Conservation (phyloP, 2,888 invertebrate genomes). For the Urechis unicinctus region DNA sequence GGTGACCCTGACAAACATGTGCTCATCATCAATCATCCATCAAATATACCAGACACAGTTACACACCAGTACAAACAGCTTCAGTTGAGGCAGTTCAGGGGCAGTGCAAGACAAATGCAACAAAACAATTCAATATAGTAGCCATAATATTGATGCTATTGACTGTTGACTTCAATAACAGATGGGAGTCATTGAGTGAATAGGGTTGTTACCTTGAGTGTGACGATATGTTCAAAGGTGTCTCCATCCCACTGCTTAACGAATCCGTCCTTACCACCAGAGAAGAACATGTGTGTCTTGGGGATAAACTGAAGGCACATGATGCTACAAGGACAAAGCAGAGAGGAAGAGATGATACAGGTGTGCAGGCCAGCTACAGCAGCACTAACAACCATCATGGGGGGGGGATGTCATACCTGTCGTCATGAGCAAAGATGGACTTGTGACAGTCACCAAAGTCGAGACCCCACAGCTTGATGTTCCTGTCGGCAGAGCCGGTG, state of each 20-base stretch:
- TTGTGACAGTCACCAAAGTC: constrained; percentile 97
- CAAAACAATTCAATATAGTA: not conserved
- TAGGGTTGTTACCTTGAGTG: constrained; percentile 63
- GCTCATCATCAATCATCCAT: not conserved
- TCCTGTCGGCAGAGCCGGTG: constrained; percentile 92
- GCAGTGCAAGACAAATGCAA: not conserved
- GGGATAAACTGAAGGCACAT: constrained; percentile 84
- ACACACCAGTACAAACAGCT: not conserved
- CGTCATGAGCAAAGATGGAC: constrained; percentile 93
- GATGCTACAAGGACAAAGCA: constrained; percentile 58
- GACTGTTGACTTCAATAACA: not conserved
- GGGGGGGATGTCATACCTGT: constrained; percentile 51
- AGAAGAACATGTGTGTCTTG: constrained; percentile 86
- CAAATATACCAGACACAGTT: not conserved
- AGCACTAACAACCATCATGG: not conserved
- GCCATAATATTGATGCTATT: not conserved
- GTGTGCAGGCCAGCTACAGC: not conserved
- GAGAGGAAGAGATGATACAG: not conserved
- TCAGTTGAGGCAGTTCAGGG: not conserved
- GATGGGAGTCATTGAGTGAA: constrained; percentile 32
- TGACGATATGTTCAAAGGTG: constrained; percentile 73
- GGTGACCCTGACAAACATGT: constrained; percentile 63
- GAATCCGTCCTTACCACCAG: constrained; percentile 86
- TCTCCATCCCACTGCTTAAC: constrained; percentile 97
- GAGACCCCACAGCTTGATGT: constrained; percentile 95